A percentile compares a stretch with the other conserved stretches of the same genome.
phyloP scores from a whole-genome alignment of 2,113 vertebrate species.

The Crotalus viridis region DNA sequence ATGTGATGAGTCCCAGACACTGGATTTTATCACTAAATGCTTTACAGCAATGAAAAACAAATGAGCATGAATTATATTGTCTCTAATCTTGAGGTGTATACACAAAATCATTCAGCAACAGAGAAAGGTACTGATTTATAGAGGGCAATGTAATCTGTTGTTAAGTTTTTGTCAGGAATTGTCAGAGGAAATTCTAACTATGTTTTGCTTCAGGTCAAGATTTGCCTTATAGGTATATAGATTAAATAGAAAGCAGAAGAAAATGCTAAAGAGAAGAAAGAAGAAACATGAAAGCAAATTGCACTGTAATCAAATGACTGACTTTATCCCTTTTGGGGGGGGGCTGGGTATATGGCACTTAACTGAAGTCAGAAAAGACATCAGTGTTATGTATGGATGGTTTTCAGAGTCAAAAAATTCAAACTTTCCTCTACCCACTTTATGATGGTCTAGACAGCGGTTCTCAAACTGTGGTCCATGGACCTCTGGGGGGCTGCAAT shows the following conservation, averaged over 20 bases:
- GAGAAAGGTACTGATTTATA: conserved; percentile 39
- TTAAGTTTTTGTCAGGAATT: conserved; percentile 24
- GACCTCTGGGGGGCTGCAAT: neutral
- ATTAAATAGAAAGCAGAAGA: neutral
- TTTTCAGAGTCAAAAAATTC: neutral
- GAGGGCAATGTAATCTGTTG: conserved; percentile 7
- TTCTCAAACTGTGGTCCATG: neutral
- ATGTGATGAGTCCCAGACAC: conserved; percentile 47
- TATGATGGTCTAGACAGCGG: neutral
- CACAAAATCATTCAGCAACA: conserved; percentile 33
- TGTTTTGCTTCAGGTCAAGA: neutral
- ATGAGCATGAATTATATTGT: conserved; percentile 49
- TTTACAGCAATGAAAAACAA: conserved; percentile 40
- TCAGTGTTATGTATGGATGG: neutral
- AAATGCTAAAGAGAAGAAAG: neutral
- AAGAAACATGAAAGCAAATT: neutral
- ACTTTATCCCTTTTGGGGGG: neutral
- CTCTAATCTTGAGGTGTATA: conserved; percentile 45
- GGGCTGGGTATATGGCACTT: neutral
- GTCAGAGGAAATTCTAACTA: conserved; percentile 17
- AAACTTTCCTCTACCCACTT: neutral
- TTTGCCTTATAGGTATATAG: neutral
- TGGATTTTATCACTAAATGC: conserved; percentile 35
- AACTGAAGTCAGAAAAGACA: neutral
- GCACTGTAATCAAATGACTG: neutral